These are phyloP conservation scores for Orchesellides sinensis DNA, from an alignment of 2,888 invertebrate genomes.

Conservation along the genomic window DNA sequence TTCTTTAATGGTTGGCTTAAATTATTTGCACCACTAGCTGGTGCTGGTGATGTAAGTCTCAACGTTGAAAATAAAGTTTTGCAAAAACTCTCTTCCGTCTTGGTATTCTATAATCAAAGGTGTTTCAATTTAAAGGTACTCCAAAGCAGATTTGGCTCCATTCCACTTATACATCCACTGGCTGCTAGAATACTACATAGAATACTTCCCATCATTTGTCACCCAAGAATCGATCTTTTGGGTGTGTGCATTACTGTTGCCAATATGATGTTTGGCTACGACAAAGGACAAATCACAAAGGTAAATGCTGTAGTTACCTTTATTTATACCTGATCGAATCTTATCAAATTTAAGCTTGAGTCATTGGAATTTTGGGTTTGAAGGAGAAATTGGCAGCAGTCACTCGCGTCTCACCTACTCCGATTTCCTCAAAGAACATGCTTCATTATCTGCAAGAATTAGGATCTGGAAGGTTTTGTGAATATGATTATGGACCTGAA, in stretches of 20 bases:
- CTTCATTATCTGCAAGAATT: constrained; percentile 76
- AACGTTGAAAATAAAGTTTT: no score
- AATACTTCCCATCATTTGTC: constrained; percentile 55
- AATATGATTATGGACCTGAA: constrained; percentile 61
- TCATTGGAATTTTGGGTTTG: constrained; percentile 74
- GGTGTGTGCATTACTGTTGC: constrained; percentile 46
- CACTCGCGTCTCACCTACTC: constrained; percentile 75
- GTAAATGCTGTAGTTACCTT: no score
- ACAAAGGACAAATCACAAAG: constrained; percentile 55
- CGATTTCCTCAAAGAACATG: constrained; percentile 76
- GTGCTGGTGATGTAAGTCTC: constrained; percentile 13
- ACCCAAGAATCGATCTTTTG: constrained; percentile 51
- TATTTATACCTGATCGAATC: background rate
- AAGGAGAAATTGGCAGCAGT: constrained; percentile 62
- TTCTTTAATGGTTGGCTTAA: constrained; percentile 47
- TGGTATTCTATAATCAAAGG: no score
- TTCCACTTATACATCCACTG: constrained; percentile 36
- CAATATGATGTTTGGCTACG: constrained; percentile 46
- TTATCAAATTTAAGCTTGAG: background rate
- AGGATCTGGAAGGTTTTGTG: constrained; percentile 51
- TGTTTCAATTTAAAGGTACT: constrained; percentile 6
- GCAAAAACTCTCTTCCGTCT: background rate
- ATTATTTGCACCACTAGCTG: constrained; percentile 17
- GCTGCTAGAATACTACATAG: constrained; percentile 28
- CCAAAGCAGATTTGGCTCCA: constrained; percentile 15